Conservation (phyloP, 2,113 vertebrate species). For the Baryphthengus martii region DNA sequence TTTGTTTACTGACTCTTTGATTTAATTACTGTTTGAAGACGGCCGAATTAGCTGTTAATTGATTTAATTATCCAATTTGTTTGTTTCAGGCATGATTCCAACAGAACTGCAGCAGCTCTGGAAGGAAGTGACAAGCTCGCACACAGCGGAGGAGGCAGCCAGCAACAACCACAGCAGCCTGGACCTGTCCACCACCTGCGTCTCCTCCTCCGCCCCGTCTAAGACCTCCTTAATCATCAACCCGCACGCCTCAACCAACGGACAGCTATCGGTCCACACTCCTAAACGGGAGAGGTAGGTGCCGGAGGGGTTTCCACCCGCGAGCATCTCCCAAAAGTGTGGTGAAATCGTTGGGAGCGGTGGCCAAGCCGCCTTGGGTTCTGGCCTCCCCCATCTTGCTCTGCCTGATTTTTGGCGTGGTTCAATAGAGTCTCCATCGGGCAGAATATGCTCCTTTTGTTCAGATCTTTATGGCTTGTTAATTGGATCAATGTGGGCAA, state of each 20-base stretch:
- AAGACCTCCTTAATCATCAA: constrained; percentile 90
- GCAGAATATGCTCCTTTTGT: neutral
- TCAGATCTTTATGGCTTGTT: constrained; percentile 9
- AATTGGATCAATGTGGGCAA: constrained; percentile 36
- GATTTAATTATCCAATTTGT: constrained; percentile 99
- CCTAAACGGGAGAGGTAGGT: constrained; percentile 95
- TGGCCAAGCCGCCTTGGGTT: neutral
- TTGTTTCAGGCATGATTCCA: constrained; percentile 99
- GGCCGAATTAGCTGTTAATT: constrained; percentile 96
- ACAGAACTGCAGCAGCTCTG: constrained; percentile 98
- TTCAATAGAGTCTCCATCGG: constrained; percentile 5
- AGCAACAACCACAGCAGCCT: constrained; percentile 87
- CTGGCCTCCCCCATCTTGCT: neutral
- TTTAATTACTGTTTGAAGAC: constrained; percentile 96
- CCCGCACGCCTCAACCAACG: constrained; percentile 94
- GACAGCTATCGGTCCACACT: constrained; percentile 88
- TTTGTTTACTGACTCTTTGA: constrained; percentile 97
- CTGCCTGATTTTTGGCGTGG: neutral
- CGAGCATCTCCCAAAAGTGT: neutral
- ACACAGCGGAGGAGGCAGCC: constrained; percentile 87
- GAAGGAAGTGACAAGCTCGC: constrained; percentile 94
- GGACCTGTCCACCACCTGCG: constrained; percentile 87
- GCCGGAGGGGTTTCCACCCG: neutral
- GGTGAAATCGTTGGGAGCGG: neutral
- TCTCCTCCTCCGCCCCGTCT: constrained; percentile 83